These are phyloP conservation scores for Xenus cinereus DNA, from an alignment of 2,113 vertebrate species.

Conservation along the genomic window DNA sequence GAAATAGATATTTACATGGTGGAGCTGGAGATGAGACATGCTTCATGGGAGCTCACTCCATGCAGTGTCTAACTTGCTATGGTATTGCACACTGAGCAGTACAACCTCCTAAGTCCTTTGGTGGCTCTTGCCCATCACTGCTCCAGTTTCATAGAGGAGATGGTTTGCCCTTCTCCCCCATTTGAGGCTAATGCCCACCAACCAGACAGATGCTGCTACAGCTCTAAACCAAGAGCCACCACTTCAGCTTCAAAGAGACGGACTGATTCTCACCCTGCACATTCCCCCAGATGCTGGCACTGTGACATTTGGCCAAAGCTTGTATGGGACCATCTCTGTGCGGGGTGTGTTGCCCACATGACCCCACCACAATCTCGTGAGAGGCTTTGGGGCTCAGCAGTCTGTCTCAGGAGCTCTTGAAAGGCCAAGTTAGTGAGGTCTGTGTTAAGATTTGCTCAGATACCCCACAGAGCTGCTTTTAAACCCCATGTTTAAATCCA, in stretches of 20 bases:
- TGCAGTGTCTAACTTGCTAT: background rate
- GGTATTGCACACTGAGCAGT: rapidly evolving
- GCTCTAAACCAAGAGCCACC: background rate
- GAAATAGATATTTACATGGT: rapidly evolving
- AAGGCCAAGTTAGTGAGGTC: background rate
- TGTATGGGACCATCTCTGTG: background rate
- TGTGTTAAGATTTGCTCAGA: background rate
- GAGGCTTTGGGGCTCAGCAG: background rate
- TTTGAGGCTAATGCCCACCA: background rate
- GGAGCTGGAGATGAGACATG: background rate
- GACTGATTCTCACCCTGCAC: background rate
- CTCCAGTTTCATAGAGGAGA: background rate
- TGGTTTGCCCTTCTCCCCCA: background rate
- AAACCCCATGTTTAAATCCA: background rate
- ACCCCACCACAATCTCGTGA: background rate
- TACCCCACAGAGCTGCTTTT: background rate
- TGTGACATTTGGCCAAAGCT: rapidly evolving
- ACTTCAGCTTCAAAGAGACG: background rate
- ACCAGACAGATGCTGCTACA: background rate
- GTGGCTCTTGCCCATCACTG: background rate
- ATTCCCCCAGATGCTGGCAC: rapidly evolving
- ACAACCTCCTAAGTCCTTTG: background rate
- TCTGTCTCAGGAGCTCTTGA: background rate
- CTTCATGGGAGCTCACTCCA: background rate
- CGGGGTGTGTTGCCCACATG: background rate